A percentile compares a stretch with the other conserved stretches of the same genome.
These are phyloP conservation scores for Empidonax alnorum DNA, from an alignment of 2,113 vertebrate species.

Conservation along the genomic window DNA sequence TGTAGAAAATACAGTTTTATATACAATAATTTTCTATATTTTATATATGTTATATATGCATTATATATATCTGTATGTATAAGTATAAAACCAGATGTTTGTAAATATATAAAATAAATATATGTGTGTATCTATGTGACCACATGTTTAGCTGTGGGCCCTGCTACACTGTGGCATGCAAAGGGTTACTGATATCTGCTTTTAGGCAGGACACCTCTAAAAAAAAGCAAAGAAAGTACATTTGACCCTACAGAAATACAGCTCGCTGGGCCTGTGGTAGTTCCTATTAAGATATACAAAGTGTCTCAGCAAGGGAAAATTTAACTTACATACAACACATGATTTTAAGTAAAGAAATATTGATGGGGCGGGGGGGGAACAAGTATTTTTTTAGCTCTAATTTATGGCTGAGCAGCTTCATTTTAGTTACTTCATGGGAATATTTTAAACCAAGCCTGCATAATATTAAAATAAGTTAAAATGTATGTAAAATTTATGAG, in stretches of 20 bases:
- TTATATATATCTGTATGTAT: neutral
- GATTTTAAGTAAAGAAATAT: constrained; percentile 60
- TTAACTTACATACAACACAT: constrained; percentile 5
- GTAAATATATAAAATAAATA: neutral
- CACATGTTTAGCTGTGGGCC: no score
- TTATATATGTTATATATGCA: no score
- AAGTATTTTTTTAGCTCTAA: constrained; percentile 64
- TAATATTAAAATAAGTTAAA: constrained; percentile 82
- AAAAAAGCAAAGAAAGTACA: neutral
- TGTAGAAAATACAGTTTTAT: neutral
- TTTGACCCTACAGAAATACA: neutral
- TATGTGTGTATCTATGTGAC: neutral
- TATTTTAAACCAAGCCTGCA: constrained; percentile 74
- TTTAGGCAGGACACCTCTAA: neutral
- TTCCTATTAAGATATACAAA: constrained; percentile 19
- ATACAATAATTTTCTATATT: no score
- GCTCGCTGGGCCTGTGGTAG: neutral
- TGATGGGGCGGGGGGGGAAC: neutral
- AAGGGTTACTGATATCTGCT: neutral
- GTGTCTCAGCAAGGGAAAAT: constrained; percentile 30
- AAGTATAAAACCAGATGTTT: no score
- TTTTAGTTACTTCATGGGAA: constrained; percentile 64
- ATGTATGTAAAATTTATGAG: constrained; percentile 81
- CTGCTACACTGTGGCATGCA: neutral
- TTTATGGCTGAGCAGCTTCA: constrained; percentile 69